Evolutionary conservation across 2,888 invertebrate genomes (phyloP).

Genomic region (Eupithecia insigniata): DNA sequence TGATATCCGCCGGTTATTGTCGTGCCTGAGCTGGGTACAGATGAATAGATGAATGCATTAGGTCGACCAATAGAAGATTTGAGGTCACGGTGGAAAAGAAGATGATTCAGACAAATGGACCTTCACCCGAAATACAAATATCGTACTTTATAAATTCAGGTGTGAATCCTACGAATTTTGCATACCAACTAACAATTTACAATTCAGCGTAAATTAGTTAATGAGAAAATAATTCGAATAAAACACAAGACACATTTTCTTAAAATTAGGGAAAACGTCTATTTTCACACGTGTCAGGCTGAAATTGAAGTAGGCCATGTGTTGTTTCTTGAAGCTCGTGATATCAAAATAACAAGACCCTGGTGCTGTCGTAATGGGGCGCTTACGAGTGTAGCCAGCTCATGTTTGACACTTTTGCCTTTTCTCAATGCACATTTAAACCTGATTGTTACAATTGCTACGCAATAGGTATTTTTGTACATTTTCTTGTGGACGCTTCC

Average conservation of each 20-base stretch:
- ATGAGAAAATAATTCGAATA: not conserved
- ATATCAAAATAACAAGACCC: conserved; percentile 58
- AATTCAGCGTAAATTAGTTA: not conserved
- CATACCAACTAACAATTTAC: no score
- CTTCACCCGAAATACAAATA: not conserved
- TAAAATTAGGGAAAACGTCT: not conserved
- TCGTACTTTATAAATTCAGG: no score
- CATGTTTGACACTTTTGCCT: not conserved
- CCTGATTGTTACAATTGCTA: not conserved
- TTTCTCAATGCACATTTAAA: not conserved
- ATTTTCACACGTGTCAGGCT: not conserved
- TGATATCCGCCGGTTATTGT: conserved; percentile 21
- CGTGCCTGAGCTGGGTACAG: conserved; percentile 6
- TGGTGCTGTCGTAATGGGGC: conserved; percentile 50
- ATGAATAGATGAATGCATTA: conserved; percentile 7
- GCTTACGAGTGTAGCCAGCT: conserved; percentile 44
- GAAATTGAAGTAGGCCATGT: conserved; percentile 24
- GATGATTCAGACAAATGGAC: not conserved
- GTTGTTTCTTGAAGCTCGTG: conserved; percentile 47
- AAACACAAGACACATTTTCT: not conserved
- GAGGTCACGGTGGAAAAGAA: not conserved
- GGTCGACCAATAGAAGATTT: not conserved
- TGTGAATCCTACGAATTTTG: no score
- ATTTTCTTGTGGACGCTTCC: no score
- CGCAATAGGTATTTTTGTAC: no score